Evolutionary conservation across 2,113 vertebrate genomes (phyloP).

Genomic region (Dasypus novemcinctus): DNA sequence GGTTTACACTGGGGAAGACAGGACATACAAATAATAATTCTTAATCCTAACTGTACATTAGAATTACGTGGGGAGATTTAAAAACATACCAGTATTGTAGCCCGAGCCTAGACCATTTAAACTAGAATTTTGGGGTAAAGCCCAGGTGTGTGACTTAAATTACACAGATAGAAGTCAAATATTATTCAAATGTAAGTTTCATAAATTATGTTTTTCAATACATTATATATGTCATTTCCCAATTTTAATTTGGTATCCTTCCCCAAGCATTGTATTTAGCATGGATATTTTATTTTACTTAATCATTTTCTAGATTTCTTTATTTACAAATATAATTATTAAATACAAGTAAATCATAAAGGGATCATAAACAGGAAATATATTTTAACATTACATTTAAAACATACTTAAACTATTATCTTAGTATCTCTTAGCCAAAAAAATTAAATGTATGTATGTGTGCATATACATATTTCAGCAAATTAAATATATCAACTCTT

Average conservation of each 20-base stretch:
- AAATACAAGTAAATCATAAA: background rate
- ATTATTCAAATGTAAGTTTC: background rate
- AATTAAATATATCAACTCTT: background rate
- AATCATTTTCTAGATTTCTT: background rate
- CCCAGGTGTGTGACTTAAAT: background rate
- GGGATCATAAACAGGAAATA: background rate
- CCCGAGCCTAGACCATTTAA: background rate
- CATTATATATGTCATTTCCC: background rate
- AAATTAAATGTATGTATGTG: background rate
- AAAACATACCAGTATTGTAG: background rate
- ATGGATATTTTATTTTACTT: background rate
- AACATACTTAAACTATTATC: background rate
- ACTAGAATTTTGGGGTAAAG: background rate
- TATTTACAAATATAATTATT: background rate
- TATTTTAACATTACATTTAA: slow-evolving; percentile 2
- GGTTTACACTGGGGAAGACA: background rate
- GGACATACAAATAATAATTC: background rate
- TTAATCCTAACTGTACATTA: background rate
- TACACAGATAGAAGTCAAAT: background rate
- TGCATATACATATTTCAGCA: background rate
- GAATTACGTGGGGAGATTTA: background rate
- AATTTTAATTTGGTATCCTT: background rate
- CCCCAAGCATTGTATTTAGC: background rate
- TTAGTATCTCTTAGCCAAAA: background rate
- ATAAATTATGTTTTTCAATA: background rate